phyloP scores from a whole-genome alignment of 2,797 vertebrate species.

The Poliocrania exsul region DNA sequence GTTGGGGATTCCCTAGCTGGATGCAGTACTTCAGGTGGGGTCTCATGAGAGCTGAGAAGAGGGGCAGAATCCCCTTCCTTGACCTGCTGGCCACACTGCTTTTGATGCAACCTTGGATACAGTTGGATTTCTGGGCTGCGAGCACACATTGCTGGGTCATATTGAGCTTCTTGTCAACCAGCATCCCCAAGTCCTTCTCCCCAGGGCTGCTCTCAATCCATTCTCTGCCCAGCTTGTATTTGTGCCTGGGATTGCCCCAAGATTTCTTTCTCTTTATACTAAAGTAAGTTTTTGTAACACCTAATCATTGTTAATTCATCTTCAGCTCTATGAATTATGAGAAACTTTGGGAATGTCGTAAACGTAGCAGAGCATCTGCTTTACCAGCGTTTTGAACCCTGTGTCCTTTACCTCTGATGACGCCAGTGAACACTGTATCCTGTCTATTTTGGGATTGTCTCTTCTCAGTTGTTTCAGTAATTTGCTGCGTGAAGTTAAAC shows the following conservation, averaged over 20 bases:
- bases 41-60: background rate
- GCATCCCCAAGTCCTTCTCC: background rate
- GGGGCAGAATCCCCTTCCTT: background rate
- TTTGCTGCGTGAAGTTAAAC: constrained; percentile 49
- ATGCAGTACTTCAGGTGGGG: background rate
- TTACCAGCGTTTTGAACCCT: constrained; percentile 15
- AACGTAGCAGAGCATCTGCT: constrained; percentile 6
- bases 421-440: constrained; percentile 34
- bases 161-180: background rate
- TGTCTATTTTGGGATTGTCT: constrained; percentile 56
- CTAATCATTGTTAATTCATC: background rate
- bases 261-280: background rate
- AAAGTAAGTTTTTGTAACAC: background rate
- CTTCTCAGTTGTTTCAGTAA: constrained; percentile 62
- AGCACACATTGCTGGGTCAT: background rate
- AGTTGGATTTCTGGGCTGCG: background rate
- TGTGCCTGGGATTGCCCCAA: background rate
- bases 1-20: background rate
- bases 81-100: background rate
- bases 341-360: background rate
- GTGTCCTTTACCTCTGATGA: constrained; percentile 55
- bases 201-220: background rate
- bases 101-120: background rate
- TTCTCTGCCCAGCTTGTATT: background rate
- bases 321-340: background rate